Evolutionary conservation across 1,140 invertebrate species (phyloP), one percentile per base, ranked within the genome.

Genomic region (Lepidurus arcticus): DNA sequence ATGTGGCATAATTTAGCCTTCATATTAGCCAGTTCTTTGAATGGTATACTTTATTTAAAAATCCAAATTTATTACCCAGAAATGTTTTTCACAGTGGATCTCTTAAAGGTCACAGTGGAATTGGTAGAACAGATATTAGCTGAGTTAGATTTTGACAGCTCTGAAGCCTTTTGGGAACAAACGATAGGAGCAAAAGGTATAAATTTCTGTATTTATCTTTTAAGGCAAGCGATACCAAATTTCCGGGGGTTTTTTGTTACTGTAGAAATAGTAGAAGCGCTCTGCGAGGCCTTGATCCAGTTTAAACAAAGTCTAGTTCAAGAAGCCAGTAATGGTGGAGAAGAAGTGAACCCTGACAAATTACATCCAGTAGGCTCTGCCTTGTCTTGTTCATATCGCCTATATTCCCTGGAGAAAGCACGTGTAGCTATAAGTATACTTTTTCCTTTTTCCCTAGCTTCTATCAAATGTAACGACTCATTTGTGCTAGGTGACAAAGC

Each of bases 1-100:
- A 65, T 65, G 53, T 65, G 53, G 53, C 53, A 21, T 7, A 65
- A 65, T 21, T 65, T 65, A 65, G n/a, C 53, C 53, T 65, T 65
- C 21, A 21, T 65, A n/a, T 21, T 65, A 13, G 53, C 53, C 2
- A 65, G 21, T 21, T 65, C 53, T 7, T 65, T 65, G 21, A 65
- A 65, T 21, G 13, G 53, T 16, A 65, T n/a, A 65, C 45, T 47
- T 1, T 16, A 16, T 47, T 65, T 7, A 21, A 65, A 65, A 65
- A 65, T 65, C 16, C 6, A 65, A 9, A 65, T 6, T 10, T 47
- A 47, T 47, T 3, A 65, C 16, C 21, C 1, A 65, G 13, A 21
- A n/a, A 65, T n/a, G 16, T 9, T 65, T 13, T 65, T 65, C 3
- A n/a, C 1, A 65, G 53, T 65, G 16, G 53, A 65, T 65, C 53